phyloP scores from a whole-genome alignment of 1,140 invertebrate genomes.

The Drosophila chauvacae region DNA sequence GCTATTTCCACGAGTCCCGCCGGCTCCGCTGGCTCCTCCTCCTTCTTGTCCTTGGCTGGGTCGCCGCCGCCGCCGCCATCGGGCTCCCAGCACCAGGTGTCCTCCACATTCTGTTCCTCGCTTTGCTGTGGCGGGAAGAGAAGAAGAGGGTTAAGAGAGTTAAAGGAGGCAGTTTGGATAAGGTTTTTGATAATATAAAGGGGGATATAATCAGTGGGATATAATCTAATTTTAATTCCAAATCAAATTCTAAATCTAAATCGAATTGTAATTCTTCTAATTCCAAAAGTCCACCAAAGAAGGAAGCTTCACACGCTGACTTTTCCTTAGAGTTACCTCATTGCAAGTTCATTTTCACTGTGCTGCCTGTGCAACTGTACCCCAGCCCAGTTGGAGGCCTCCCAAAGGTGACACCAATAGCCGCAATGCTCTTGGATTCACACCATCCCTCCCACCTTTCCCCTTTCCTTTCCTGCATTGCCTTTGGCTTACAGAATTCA shows the following conservation, averaged over 20 bases:
- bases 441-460: too few species aligned
- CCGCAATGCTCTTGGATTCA: neutral
- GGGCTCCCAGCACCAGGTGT: conserved; percentile 87
- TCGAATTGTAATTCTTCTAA: too few species aligned
- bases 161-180: neutral
- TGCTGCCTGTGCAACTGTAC: neutral
- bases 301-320: too few species aligned
- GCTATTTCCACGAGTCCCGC: conserved; percentile 57
- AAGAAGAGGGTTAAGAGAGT: neutral
- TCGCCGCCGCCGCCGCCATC: conserved; percentile 47
- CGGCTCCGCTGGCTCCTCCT: neutral
- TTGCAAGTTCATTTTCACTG: fast-evolving
- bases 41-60: conserved; percentile 6
- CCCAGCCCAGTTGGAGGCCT: neutral
- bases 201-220: too few species aligned
- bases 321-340: neutral
- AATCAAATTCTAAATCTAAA: too few species aligned
- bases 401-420: neutral
- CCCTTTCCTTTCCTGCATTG: neutral
- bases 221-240: too few species aligned
- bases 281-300: too few species aligned
- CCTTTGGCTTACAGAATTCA: neutral
- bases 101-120: conserved; percentile 81
- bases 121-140: conserved; percentile 25
- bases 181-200: too few species aligned